These are phyloP conservation scores for Rhea americana DNA, from an alignment of 2,113 vertebrate genomes.

Conservation along the genomic window DNA sequence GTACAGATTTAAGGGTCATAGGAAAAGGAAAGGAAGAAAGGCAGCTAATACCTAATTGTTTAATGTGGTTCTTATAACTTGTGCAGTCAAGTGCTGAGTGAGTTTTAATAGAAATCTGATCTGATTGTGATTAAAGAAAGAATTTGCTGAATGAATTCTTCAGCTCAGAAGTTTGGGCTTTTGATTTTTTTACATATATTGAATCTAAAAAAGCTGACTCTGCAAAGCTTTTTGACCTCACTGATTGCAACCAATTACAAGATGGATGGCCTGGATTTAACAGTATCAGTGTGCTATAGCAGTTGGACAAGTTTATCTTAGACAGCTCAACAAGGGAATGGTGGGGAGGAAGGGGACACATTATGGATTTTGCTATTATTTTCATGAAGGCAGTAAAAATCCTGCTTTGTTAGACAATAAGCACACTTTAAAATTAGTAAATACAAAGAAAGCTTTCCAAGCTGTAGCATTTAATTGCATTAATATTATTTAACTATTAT, in stretches of 20 bases:
- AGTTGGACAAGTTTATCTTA: not conserved
- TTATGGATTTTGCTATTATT: not conserved
- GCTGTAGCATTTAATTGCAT: not conserved
- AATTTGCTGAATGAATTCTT: conserved; percentile 26
- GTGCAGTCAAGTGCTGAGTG: conserved; percentile 1
- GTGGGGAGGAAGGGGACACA: not conserved
- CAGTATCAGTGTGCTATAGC: not conserved
- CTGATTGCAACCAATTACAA: not conserved
- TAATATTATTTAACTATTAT: not conserved
- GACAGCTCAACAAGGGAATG: not conserved
- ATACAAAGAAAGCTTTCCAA: not conserved
- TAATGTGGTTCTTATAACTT: not conserved
- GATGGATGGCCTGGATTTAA: not conserved
- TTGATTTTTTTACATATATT: not conserved
- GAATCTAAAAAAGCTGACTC: conserved; percentile 1
- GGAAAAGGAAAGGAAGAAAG: conserved; percentile 10
- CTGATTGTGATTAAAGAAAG: conserved; percentile 38
- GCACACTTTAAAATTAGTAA: not conserved
- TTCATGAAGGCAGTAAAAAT: not conserved
- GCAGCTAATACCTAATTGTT: conserved; percentile 7
- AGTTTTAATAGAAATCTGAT: conserved; percentile 40
- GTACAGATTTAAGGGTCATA: conserved; percentile 46
- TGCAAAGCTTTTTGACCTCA: not conserved
- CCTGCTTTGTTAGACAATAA: not conserved
- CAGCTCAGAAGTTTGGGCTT: not conserved